Evolutionary conservation across 2,113 vertebrate species (phyloP), one percentile per base, ranked within the genome.

Genomic region (Oncorhynchus kisutch): DNA sequence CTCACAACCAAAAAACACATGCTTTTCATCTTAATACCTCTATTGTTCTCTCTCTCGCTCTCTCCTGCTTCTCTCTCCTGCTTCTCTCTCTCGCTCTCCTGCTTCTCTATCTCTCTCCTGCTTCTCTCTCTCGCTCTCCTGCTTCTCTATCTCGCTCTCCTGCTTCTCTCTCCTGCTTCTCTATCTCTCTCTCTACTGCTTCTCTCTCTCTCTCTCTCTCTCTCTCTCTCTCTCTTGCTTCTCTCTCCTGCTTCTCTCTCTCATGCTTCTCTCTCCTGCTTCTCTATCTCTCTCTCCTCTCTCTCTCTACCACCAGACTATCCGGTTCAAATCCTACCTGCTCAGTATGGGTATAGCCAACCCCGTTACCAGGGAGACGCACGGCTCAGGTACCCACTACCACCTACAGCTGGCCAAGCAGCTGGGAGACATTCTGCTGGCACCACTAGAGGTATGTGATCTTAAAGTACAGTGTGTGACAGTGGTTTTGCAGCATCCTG

Each of bases 341-440:
- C 88, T 99, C 83, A 99, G 97, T 85, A 99, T 99, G 98, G 98
- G 97, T 45, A 99, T 99, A 76, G 97, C 96, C 73, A 94, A 99
- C 84, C 98, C 98, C 24, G 98, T 99, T 12, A 99, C 98, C 2
- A 93, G 97, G 70, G 98, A 98, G 84, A 99, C 97, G 0, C 92
- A 95, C 0, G 97, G 98, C 77, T 98, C 98, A 0, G 97, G 97
- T 48, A 99, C 97, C 8, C 94, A 99, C 84, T 99, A 98, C 89
- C 98, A 99, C 81, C 92, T 98, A 95, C 95, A 99, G 49, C 92
- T 99, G 84, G 96, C 97, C 1, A 98, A 94, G 80, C 98, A 99
- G 60, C 93, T 99, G 18, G 96, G 94, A 77, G 94, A 95, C 68
- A 99, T 99, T 79, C 87, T 99, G 54, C 96, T 95, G 88, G 89